Conservation (phyloP, 2,888 invertebrate species). For the Notodonta ziczac region DNA sequence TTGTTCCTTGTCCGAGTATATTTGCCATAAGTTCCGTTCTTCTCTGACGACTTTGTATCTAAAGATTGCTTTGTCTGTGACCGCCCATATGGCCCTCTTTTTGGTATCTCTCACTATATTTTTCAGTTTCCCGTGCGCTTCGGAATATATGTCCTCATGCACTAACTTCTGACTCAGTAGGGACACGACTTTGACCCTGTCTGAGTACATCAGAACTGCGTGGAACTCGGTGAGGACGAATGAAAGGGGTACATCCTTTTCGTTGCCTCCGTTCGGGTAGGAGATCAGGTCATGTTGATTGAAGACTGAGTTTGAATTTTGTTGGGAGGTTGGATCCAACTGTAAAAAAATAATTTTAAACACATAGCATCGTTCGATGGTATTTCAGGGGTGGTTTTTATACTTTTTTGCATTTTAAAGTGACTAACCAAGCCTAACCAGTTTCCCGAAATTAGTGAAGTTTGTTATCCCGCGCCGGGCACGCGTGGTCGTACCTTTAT, state of each 20-base stretch:
- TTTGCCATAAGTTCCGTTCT: conserved; percentile 94
- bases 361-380: no score
- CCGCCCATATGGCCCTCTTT: conserved; percentile 93
- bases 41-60: conserved; percentile 93
- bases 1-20: conserved; percentile 93
- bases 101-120: conserved; percentile 92
- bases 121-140: conserved; percentile 91
- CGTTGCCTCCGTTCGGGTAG: conserved; percentile 66
- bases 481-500: no score
- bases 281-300: conserved; percentile 73
- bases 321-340: conserved; percentile 79
- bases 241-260: conserved; percentile 86
- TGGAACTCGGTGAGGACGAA: conserved; percentile 96
- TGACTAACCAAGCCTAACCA: no score
- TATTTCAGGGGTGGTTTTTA: no score
- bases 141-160: conserved; percentile 93
- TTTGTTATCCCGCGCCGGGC: no score
- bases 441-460: no score
- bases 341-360: conserved; percentile 46
- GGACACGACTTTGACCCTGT: conserved; percentile 93
- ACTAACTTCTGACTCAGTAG: conserved; percentile 93
- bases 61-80: conserved; percentile 93
- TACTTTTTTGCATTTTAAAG: no score
- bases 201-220: conserved; percentile 91
- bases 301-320: conserved; percentile 77